Conservation (phyloP, 2,888 invertebrate species). For the Hirudinaria manillensis region DNA sequence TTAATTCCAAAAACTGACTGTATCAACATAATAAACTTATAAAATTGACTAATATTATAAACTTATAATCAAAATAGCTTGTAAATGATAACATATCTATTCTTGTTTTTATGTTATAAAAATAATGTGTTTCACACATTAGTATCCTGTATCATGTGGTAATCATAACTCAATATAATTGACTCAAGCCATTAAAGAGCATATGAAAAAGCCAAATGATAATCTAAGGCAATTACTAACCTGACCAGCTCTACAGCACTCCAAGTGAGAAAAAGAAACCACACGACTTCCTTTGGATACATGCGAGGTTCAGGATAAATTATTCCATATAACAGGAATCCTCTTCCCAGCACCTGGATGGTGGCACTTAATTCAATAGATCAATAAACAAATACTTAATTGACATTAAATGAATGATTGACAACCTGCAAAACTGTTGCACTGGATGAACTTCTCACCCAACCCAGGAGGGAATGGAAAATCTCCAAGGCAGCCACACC, state of each 20-base stretch:
- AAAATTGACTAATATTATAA: no score
- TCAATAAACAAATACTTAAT: conserved; percentile 11
- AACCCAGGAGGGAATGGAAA: conserved; percentile 80
- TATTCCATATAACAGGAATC: conserved; percentile 73
- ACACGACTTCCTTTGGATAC: conserved; percentile 79
- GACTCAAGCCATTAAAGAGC: no score
- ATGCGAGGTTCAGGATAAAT: conserved; percentile 77
- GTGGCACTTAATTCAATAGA: conserved; percentile 46
- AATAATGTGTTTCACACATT: no score
- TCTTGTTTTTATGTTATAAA: no score
- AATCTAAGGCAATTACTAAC: conserved; percentile 45
- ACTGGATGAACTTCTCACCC: conserved; percentile 71
- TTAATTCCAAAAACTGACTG: no score
- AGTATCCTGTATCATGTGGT: no score
- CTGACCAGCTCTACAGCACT: conserved; percentile 74
- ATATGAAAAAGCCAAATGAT: no score
- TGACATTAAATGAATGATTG: no score
- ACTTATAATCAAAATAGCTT: no score
- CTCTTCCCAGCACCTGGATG: conserved; percentile 70
- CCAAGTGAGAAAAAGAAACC: conserved; percentile 81
- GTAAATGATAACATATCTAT: no score
- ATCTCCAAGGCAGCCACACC: conserved; percentile 78
- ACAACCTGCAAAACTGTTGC: conserved; percentile 69
- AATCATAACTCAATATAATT: no score
- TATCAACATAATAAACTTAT: no score